Conservation (phyloP, 64 coral and sea anemone genomes). For the Stichodactyla mertensii region DNA sequence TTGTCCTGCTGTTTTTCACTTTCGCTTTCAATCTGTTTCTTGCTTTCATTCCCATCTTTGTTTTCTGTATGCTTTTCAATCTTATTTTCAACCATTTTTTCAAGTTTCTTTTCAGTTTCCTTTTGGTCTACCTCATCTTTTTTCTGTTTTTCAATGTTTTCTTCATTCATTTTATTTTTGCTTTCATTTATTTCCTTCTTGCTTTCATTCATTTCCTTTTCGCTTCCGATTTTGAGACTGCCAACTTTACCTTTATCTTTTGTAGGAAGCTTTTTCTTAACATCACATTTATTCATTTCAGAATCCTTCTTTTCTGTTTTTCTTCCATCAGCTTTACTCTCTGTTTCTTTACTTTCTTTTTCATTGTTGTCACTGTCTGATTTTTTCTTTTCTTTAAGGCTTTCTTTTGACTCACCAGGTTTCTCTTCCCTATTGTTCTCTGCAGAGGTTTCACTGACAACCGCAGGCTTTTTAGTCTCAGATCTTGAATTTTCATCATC, state of each 20-base stretch:
- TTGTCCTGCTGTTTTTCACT: slow-evolving; percentile 9
- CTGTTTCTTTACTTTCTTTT: slow-evolving; percentile 1
- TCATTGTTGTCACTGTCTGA: background rate
- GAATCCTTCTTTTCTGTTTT: background rate
- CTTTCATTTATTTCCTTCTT: background rate
- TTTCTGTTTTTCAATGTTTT: background rate
- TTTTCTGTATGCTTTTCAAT: background rate
- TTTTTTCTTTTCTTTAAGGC: background rate
- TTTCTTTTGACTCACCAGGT: background rate
- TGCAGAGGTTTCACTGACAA: background rate
- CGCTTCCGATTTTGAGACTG: background rate
- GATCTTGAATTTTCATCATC: background rate
- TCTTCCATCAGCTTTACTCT: background rate
- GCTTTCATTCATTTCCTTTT: background rate
- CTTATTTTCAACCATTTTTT: background rate
- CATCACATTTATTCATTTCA: background rate
- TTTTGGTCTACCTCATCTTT: background rate
- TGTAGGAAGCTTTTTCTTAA: background rate
- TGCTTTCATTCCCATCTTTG: background rate
- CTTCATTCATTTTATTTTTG: background rate
- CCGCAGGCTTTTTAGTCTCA: background rate
- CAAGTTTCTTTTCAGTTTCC: background rate
- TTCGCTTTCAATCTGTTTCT: background rate
- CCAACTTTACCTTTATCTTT: background rate
- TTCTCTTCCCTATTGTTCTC: slow-evolving; percentile 3